Base-by-base conservation (phyloP, 2,888 invertebrate species). In the Meteorus cinctellus region DNA sequence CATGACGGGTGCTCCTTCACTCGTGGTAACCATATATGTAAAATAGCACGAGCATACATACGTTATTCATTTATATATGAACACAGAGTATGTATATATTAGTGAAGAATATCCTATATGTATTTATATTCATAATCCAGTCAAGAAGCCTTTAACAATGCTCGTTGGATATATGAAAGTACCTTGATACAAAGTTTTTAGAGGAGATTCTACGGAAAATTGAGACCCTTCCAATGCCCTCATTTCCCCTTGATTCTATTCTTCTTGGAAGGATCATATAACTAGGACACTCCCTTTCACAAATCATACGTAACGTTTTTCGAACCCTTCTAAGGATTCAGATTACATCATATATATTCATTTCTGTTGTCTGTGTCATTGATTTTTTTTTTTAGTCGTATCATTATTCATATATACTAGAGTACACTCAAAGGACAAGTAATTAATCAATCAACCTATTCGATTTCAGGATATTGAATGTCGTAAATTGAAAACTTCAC, bases 1-100 rank as follows among this genome's bases (percentile, higher is more conserved):
- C 63, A 34, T 34, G 63, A 63, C 63, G 34, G 16, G 63, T 63
- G 29, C 31, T 34, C n/a, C 63, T 60, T 29, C 59, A 60, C 12
- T 60, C 59, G 29, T 14, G 59, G 27, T 27, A 60, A 12, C 59
- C 59, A 60, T 24, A 60, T 29, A 24, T 60, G 27, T 60, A 48
- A 48, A 48, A n/a, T 48, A n/a, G 4, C 4, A 48, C n/a, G 48
- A 4, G 4, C 16, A 48, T 48, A 60, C 12, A 41, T 41, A 12
- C 41, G 12, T 2, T 41, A 41, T 41, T 5, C 8, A 41, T 41
- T 41, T 41, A 27, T 27, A 60, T 60, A 27, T 60, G 59, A 12
- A 60, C 19, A 60, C 19, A 60, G 1, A 48, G 24, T 5, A 48
- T 48, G n/a, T 48, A 48, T 60, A 60, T 4, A 48, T 48, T 4